Evolutionary conservation across 2,797 vertebrate genomes (phyloP), one percentile per base, ranked within the genome.

Genomic region (Thripadectes ignobilis): DNA sequence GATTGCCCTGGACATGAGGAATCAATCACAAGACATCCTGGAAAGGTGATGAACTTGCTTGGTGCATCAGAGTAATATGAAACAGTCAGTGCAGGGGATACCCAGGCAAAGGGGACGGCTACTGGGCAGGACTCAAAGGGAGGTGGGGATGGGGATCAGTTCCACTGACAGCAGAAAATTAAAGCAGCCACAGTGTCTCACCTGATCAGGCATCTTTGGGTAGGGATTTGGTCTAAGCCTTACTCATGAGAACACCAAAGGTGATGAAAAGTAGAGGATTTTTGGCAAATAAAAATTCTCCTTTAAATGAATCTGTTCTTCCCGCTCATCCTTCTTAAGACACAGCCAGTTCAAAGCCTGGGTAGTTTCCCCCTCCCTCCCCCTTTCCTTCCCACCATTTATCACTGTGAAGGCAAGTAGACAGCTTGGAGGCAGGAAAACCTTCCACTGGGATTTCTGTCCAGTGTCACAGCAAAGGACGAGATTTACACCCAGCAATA

Each of bases 391-490:
- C 89, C 95, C 97, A 96, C 92, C 96, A 98, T 98, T 97, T 82
- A 97, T 98, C 98, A 98, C 95, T n/a, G 88, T 97, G 95, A 97
- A 97, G 94, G 85, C 91, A 94, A 97, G 95, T 77, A 97, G 97
- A 96, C 96, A 97, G 97, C 80, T 89, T 65, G 93, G 96, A 96
- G 90, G 95, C 96, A 84, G 89, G 80, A 83, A 95, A 95, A 95
- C 36, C 86, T 95, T 97, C 96, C 98, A 85, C 75, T 62, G 97
- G 97, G 98, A 96, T 97, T 98, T 98, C 98, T 98, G 98, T 36
- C 43, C 96, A 97, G 95, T 95, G 85, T 98, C 98, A 98, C 49
- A 45, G 81, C 65, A 57, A 78, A 96, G 80, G 91, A 32, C 89
- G 54, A 89, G 94, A 93, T 94, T 98, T 96, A 91, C 67, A 61